A percentile compares a stretch with the other conserved stretches of the same genome.
These are phyloP conservation scores for Ophioderma brevispina DNA, from an alignment of 35 echinoderm and acorn worm species.

Conservation along the genomic window DNA sequence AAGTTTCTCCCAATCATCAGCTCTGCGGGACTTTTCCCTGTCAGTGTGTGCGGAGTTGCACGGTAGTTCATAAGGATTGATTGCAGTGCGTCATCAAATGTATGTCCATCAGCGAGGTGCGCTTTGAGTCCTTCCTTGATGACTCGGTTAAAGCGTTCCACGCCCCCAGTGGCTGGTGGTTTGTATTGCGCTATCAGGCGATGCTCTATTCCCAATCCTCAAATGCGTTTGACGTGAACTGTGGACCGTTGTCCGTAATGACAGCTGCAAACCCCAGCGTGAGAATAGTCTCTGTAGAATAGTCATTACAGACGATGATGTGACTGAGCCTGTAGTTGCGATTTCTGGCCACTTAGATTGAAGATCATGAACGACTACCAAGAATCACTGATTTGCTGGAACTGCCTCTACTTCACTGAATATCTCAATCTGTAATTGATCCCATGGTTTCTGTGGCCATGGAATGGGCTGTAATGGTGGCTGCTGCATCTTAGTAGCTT, in stretches of 20 bases:
- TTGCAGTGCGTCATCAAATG: not conserved
- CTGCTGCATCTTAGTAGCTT: not conserved
- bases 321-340: not conserved
- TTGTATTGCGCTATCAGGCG: conserved; percentile 3
- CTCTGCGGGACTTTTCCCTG: not conserved
- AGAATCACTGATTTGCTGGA: conserved; percentile 1
- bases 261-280: conserved; percentile 25
- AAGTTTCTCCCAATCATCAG: not conserved
- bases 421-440: conserved; percentile 38
- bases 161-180: conserved; percentile 23
- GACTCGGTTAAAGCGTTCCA: conserved; percentile 21
- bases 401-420: conserved; percentile 17
- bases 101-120: not conserved
- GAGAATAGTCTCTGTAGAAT: conserved; percentile 26
- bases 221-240: conserved; percentile 13
- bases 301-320: not conserved
- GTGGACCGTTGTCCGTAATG: conserved; percentile 36
- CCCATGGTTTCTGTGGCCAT: conserved; percentile 31
- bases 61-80: not conserved
- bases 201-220: not conserved
- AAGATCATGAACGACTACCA: conserved; percentile 32
- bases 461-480: conserved; percentile 5
- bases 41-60: not conserved
- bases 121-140: conserved; percentile 21
- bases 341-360: conserved; percentile 55